Evolutionary conservation across 1,140 invertebrate species (phyloP).

Genomic region (Bombyx mandarina): DNA sequence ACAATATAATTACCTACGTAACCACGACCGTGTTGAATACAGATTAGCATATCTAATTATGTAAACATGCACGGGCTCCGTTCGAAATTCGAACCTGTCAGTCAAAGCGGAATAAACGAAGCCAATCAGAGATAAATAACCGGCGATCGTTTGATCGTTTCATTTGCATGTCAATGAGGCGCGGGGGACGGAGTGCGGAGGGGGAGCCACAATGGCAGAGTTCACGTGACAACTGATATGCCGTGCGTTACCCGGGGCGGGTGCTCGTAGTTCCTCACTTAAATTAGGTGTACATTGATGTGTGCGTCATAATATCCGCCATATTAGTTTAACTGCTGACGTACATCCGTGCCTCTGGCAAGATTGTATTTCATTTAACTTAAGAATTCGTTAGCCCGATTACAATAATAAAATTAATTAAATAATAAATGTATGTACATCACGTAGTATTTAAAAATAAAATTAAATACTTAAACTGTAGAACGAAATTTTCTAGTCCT

Average conservation of each 20-base stretch:
- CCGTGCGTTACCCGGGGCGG: not conserved
- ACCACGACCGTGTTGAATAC: not conserved
- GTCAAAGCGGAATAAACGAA: slow-evolving; percentile 58
- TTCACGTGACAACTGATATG: slow-evolving; percentile 30
- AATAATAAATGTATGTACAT: too few relatives aligned
- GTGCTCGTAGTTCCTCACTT: not conserved
- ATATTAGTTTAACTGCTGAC: too few relatives aligned
- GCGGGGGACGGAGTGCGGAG: slow-evolving; percentile 11
- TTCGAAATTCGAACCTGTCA: slow-evolving; percentile 53
- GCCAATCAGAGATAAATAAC: slow-evolving; percentile 67
- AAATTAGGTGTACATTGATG: not conserved
- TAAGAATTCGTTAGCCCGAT: too few relatives aligned
- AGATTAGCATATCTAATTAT: slow-evolving; percentile 38
- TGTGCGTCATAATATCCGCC: not conserved
- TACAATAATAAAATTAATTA: too few relatives aligned
- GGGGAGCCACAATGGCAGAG: slow-evolving; percentile 31
- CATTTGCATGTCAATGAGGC: slow-evolving; percentile 59
- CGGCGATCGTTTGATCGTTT: slow-evolving; percentile 44
- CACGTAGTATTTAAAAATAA: too few relatives aligned
- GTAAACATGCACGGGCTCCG: slow-evolving; percentile 34
- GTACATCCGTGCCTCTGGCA: too few relatives aligned
- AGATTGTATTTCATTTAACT: too few relatives aligned
- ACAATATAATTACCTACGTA: too few relatives aligned
- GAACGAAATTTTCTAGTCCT: slow-evolving; percentile 5
- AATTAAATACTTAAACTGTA: not conserved